Evolutionary conservation across 53 echinoderm and acorn worm species (phyloP), one percentile per base, ranked within the genome.

Genomic region (Temnopleurus reevesii): DNA sequence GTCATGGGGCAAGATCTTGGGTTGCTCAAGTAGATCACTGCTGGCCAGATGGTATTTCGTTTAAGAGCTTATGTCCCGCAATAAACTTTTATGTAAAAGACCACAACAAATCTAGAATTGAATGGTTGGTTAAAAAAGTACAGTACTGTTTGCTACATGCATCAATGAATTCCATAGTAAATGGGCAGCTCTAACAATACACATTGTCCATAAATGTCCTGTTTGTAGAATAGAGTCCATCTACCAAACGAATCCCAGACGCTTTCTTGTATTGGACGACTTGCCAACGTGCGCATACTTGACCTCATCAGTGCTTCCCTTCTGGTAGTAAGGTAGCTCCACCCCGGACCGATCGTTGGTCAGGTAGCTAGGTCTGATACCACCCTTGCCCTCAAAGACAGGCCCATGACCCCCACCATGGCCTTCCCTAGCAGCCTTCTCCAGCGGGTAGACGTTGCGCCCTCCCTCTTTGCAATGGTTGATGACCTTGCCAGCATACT

Each of bases 341-440:
- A 97, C 95, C 1, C 93, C 97, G 13, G 84, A 53, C 27, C 93
- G 90, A 77, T 97, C 97, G 13, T 97, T 90, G 55, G 94, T 93
- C 31, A 97, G 77, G 71, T 97, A 97, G 76, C 97, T 97, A 7
- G 97, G 97, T 10, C 97, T 66, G 64, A 97, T 92, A 28, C 97
- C 97, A 10, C 97, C 97, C 83, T 95, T 97, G 4, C 97, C 97
- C 41, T 97, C 97, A 89, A 95, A 97, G 56, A 97, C 95, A 4
- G 97, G 97, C 28, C 97, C 97, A 12, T 90, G 88, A 8, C 97
- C 97, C 2, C 97, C 97, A 3, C 97, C 97, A 76, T 97, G 97
- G 18, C 97, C 97, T 45, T 97, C 95, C 58, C 95, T 64, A 1
- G 97, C 97, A 49, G 97, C 97, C 91, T 97, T 95, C 24, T 57